Percentiles rank a stretch among this genome's conserved stretches.
These are phyloP conservation scores for Halocynthia aurantium DNA, from an alignment of 23 tunicate species.

Conservation along the genomic window DNA sequence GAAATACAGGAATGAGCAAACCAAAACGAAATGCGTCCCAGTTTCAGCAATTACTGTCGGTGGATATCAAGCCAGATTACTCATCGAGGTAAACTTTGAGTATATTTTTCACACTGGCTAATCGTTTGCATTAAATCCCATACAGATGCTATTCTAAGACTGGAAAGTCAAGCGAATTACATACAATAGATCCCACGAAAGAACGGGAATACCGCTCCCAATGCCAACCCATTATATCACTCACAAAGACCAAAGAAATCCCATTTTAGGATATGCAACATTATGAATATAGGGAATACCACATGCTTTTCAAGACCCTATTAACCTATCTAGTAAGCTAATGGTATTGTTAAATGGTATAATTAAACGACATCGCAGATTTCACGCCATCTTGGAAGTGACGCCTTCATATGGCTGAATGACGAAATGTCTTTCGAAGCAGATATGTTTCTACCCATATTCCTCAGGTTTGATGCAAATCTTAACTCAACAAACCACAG, in stretches of 20 bases:
- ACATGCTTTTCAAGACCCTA: no score
- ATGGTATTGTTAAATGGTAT: background rate
- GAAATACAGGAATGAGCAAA: conserved; percentile 12
- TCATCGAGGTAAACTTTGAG: conserved; percentile 8
- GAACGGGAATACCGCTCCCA: no score
- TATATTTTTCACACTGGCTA: no score
- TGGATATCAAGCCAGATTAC: conserved; percentile 36
- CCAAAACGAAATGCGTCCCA: conserved; percentile 19
- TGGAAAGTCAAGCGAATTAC: no score
- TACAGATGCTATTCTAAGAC: no score
- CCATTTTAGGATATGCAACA: no score
- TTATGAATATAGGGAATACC: no score
- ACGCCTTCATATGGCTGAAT: conserved; percentile 63
- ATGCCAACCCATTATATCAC: no score
- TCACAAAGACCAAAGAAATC: no score
- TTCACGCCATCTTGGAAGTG: conserved; percentile 41
- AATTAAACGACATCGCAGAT: conserved; percentile 5
- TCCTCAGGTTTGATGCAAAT: conserved; percentile 26
- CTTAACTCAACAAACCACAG: background rate
- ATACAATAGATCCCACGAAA: no score
- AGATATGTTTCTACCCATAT: conserved; percentile 55
- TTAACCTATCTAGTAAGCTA: background rate
- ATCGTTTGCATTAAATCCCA: no score
- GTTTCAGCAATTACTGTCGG: conserved; percentile 76
- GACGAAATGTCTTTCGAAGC: conserved; percentile 54